Conservation (phyloP, 2,113 vertebrate species). For the Carettochelys insculpta region DNA sequence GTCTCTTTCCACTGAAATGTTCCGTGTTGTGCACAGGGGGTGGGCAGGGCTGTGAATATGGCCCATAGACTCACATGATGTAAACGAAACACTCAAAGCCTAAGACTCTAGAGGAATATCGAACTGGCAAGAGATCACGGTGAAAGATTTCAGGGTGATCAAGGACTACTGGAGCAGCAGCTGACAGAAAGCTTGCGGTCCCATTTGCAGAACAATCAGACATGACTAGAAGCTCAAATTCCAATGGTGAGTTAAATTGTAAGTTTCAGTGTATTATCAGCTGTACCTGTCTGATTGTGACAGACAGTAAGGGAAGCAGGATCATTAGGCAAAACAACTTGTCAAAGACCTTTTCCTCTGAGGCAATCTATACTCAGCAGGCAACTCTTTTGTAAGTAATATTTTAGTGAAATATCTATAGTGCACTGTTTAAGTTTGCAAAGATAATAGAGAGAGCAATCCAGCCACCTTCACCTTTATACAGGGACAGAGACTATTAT, state of each 20-base stretch:
- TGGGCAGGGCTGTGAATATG: not conserved
- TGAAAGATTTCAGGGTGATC: not conserved
- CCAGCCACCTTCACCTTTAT: not conserved
- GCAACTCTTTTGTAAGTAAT: not conserved
- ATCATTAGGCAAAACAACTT: slow-evolving; percentile 4
- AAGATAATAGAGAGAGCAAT: not conserved
- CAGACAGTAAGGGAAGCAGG: not conserved
- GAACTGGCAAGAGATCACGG: not conserved
- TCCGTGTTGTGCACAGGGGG: not conserved
- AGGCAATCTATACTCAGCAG: not conserved
- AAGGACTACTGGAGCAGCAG: not conserved
- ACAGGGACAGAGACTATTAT: not conserved
- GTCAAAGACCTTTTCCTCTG: not conserved
- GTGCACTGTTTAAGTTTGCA: fast-evolving
- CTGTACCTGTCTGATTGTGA: not conserved
- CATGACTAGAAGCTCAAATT: not conserved
- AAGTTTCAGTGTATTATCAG: not conserved
- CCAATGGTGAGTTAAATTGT: not conserved
- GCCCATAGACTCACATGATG: not conserved
- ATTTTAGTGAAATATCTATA: not conserved
- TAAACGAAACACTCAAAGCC: not conserved
- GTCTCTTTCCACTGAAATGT: not conserved
- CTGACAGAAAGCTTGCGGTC: fast-evolving
- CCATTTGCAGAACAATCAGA: not conserved
- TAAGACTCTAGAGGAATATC: not conserved